Base-by-base conservation (phyloP, 2,888 invertebrate species). In the Congeria kusceri region DNA sequence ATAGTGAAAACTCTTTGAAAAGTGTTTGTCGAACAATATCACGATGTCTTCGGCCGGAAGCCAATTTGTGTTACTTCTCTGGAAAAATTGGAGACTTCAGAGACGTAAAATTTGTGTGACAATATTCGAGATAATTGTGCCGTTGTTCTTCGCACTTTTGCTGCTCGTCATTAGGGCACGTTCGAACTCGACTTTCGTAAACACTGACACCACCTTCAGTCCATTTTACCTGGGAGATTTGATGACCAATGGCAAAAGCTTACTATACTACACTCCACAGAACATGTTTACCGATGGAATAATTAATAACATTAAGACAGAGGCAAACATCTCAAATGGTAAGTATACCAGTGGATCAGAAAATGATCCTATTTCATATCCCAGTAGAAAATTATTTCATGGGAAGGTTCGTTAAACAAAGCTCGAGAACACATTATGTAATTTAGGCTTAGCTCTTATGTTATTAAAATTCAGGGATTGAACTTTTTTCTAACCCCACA, bases 1-100 rank as follows among this genome's bases (percentile, higher is more conserved):
- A 11, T 13, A 39, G 39, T 39, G 15, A 39, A 39, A 39, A 11
- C 15, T 7, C 9, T 39, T 39, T 11, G 3, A 11, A 39, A 15
- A 3, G 3, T 39, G 39, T 39, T 39, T 39, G 11, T 13, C 9
- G 39, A 39, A 39, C 9, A 15, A 39, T 39, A 39, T 39, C 68
- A 47, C 20, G 15, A 83, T 83, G 83, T 72, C 83, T 27, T 79
- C 77, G 32, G 72, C 74, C 15, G 84, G 83, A 3, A 61, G 84
- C 4, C 89, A 91, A 57, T 84, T 91, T n/a, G 23, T 81, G 1
- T 75, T 91, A n/a, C 81, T 91, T 25, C 62, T 90, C 32, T 90
- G 91, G 91, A 91, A 90, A 64, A 90, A 91, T 67, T 84, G 86
- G 66, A 74, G 84, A 0, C 63, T 91, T 25, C 89, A 89, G 69